Evolutionary conservation across 1,140 invertebrate genomes (phyloP).

Genomic region (Matsumurasca onukii): DNA sequence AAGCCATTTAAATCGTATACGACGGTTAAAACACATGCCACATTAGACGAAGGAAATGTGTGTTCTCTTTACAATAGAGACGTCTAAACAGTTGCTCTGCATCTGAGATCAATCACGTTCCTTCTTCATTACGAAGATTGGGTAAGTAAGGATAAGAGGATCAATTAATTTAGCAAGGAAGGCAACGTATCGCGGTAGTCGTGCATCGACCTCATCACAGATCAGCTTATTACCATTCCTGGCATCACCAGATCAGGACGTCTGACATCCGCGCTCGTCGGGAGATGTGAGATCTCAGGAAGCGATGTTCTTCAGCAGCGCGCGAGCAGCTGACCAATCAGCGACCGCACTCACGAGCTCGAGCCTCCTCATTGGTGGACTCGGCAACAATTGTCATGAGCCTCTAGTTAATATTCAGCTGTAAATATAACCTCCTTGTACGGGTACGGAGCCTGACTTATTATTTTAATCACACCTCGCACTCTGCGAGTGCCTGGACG

Average conservation of each 20-base stretch:
- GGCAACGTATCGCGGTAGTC: not conserved
- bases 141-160: not conserved
- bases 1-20: no score
- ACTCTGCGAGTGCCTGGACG: not conserved
- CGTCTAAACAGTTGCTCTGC: no score
- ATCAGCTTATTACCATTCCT: not conserved
- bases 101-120: not conserved
- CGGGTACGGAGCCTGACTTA: conserved; percentile 6
- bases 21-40: no score
- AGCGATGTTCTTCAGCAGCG: not conserved
- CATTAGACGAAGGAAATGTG: no score
- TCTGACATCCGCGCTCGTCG: conserved; percentile 3
- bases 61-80: no score
- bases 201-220: not conserved
- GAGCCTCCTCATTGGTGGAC: not conserved
- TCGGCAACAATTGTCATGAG: not conserved
- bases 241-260: not conserved
- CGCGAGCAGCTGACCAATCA: not conserved
- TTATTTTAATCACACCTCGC: conserved; percentile 16
- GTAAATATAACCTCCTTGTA: conserved; percentile 22
- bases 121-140: not conserved
- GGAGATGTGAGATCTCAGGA: not conserved
- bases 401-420: conserved; percentile 14
- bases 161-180: not conserved
- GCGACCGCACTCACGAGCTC: not conserved